Evolutionary conservation across 1,140 invertebrate genomes (phyloP).

Genomic region (Yoshiicerus persimilis): DNA sequence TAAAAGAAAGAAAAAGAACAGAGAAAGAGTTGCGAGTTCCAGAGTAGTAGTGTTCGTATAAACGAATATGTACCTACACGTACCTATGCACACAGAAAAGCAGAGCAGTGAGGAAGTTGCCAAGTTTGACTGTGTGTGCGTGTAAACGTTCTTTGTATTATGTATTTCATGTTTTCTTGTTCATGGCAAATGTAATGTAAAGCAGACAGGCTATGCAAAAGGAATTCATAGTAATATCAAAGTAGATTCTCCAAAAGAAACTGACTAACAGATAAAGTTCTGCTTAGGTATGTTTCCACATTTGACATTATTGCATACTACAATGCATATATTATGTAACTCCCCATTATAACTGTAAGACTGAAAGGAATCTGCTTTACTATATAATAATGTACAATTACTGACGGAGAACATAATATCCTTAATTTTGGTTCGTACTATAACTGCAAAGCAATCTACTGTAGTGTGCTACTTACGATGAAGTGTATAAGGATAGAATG

Average conservation of each 20-base stretch:
- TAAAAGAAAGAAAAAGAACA: not conserved
- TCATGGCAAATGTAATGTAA: not conserved
- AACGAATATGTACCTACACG: not conserved
- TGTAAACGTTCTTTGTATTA: not conserved
- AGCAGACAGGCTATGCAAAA: not conserved
- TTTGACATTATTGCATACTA: too few relatives aligned
- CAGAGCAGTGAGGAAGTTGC: not conserved
- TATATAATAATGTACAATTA: not conserved
- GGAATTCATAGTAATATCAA: not conserved
- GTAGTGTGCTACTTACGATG: not conserved
- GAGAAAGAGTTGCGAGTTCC: not conserved
- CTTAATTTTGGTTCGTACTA: not conserved
- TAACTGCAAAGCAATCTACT: not conserved
- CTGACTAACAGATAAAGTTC: not conserved
- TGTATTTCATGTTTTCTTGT: not conserved
- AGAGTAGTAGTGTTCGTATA: not conserved
- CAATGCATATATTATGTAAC: not conserved
- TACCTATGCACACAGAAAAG: too few relatives aligned
- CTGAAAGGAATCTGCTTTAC: too few relatives aligned
- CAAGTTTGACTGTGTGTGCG: not conserved
- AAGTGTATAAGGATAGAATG: not conserved
- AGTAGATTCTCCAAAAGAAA: not conserved
- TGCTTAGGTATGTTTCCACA: not conserved
- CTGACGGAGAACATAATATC: not conserved
- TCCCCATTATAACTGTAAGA: too few relatives aligned